Percentiles rank a stretch among this genome's conserved stretches.
phyloP scores from a whole-genome alignment of 2,113 vertebrate species.

The Coptodon rendalli region DNA sequence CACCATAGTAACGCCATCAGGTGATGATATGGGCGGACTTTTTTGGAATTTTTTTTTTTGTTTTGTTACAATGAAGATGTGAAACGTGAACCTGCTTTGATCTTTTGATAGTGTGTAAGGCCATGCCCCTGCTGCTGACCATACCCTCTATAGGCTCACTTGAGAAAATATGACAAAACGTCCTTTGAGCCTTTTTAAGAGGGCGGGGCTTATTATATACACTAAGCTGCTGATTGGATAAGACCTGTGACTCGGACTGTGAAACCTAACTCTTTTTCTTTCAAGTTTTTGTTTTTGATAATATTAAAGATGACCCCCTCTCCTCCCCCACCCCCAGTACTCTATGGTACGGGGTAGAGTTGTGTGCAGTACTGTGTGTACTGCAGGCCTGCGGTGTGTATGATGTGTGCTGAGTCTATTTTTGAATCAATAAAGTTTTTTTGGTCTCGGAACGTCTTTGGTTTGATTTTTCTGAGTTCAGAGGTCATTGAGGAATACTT shows the following conservation, averaged over 20 bases:
- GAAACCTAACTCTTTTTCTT: not conserved
- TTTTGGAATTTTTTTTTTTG: not conserved
- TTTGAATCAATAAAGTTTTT: conserved; percentile 18
- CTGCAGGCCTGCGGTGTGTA: not conserved
- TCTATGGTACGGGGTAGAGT: not conserved
- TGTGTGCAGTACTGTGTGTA: too few species aligned
- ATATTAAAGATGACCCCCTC: not conserved
- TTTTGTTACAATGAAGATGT: not conserved
- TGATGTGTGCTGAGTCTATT: conserved; percentile 31
- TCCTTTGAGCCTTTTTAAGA: not conserved
- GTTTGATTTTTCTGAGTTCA: not conserved
- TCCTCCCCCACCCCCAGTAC: not conserved
- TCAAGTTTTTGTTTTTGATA: not conserved
- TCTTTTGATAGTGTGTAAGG: not conserved
- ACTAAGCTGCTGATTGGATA: not conserved
- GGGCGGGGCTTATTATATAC: not conserved
- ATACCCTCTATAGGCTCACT: not conserved
- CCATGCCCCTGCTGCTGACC: not conserved
- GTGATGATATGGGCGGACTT: not conserved
- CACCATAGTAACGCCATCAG: not conserved
- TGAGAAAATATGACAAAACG: not conserved
- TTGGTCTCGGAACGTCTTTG: not conserved
- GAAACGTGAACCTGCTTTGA: not conserved
- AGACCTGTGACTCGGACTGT: not conserved
- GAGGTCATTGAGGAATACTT: not conserved